These are phyloP conservation scores for Mesitornis unicolor DNA, from an alignment of 2,113 vertebrate species.

Conservation along the genomic window DNA sequence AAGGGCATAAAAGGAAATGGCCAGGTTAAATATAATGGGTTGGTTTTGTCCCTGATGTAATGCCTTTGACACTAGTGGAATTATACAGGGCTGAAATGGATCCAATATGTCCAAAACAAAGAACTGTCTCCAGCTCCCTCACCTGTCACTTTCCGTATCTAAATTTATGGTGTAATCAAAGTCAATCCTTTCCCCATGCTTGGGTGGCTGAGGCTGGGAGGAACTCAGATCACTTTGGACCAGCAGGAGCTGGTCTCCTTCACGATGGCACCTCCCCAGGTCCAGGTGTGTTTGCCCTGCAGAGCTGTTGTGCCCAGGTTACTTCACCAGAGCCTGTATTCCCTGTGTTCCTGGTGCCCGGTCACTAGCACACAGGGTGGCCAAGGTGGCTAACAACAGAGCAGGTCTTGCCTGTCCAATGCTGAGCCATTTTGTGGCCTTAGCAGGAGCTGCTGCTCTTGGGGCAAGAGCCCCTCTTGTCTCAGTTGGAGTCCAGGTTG, in stretches of 20 bases:
- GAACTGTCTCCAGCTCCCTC: background rate
- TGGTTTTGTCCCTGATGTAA: conserved; percentile 5
- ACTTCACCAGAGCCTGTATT: background rate
- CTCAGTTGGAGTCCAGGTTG: background rate
- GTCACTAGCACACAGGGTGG: background rate
- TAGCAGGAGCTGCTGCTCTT: background rate
- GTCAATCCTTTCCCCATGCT: background rate
- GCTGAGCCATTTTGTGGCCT: background rate
- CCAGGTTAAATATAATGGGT: conserved; percentile 46
- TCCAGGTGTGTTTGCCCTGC: background rate
- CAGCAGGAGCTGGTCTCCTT: background rate
- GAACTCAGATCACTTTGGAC: background rate
- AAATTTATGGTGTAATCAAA: background rate
- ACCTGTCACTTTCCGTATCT: background rate
- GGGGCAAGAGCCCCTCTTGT: background rate
- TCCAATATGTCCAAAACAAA: background rate
- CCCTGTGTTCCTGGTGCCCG: fast-evolving
- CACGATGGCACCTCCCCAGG: background rate
- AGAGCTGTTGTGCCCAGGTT: background rate
- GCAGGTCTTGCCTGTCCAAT: background rate
- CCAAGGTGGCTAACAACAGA: background rate
- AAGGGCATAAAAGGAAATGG: conserved; percentile 4
- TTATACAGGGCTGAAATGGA: conserved; percentile 32
- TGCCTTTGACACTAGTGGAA: conserved; percentile 44
- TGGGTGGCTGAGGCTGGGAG: background rate